Conservation (phyloP, 2,888 invertebrate species). For the Hydropsyche betteni region DNA sequence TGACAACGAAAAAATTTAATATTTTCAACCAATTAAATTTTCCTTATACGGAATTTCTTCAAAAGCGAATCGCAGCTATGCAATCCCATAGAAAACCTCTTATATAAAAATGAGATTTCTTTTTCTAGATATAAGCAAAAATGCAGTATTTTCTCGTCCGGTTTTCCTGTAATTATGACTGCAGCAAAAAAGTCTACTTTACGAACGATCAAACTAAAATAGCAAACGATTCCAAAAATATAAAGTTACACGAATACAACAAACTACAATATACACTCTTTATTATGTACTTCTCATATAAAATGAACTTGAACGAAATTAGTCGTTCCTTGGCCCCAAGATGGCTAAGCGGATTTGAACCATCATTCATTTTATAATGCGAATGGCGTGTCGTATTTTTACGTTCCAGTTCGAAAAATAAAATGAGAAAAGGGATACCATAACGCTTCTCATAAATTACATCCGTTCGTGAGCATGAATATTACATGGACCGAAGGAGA, state of each 20-base stretch:
- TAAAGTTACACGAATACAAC: not conserved
- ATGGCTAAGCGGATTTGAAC: slow-evolving; percentile 24
- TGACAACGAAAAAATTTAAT: no score
- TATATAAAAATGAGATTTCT: no score
- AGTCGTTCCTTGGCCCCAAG: not conserved
- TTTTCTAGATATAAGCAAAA: no score
- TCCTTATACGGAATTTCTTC: not conserved
- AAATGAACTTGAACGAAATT: not conserved
- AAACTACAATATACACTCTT: not conserved
- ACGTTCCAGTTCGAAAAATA: not conserved
- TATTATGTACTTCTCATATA: no score
- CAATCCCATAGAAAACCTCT: no score
- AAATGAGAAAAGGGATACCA: not conserved
- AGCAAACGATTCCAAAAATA: slow-evolving; percentile 6
- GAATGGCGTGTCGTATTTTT: slow-evolving; percentile 17
- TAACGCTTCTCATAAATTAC: no score
- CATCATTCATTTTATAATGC: slow-evolving; percentile 32
- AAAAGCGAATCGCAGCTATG: no score
- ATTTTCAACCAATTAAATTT: not conserved
- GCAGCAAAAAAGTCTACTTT: not conserved
- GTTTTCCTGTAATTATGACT: slow-evolving; percentile 18
- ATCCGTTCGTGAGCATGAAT: no score
- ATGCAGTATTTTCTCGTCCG: not conserved
- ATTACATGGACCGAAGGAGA: no score
- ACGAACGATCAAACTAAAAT: slow-evolving; percentile 11